Conservation (phyloP, 2,888 invertebrate species). For the Pharmacophagus antenor region DNA sequence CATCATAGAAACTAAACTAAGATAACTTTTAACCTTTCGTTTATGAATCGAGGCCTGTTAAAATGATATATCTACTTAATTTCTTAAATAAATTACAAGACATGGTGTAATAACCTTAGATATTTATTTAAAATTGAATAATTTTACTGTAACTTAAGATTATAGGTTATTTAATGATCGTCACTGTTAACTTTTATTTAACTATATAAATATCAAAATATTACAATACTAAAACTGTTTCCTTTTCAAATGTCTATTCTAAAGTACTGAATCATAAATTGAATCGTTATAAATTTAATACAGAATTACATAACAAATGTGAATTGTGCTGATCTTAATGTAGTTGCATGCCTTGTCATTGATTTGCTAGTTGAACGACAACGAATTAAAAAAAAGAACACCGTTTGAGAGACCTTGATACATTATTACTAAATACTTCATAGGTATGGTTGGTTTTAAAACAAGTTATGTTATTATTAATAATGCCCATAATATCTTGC, state of each 20-base stretch:
- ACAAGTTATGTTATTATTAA: too few species aligned
- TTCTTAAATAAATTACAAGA: neutral
- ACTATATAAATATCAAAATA: too few species aligned
- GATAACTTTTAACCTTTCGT: conserved; percentile 21
- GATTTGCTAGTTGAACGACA: conserved; percentile 13
- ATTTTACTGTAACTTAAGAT: neutral
- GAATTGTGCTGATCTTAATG: neutral
- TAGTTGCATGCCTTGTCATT: conserved; percentile 28
- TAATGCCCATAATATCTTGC: neutral
- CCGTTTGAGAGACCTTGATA: conserved; percentile 15
- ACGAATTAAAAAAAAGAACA: conserved; percentile 11
- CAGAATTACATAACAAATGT: neutral
- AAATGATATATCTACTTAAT: neutral
- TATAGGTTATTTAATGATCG: neutral
- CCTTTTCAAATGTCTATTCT: too few species aligned
- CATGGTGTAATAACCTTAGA: neutral
- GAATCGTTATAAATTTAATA: neutral
- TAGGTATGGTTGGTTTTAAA: too few species aligned
- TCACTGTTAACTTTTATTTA: neutral
- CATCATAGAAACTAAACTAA: neutral
- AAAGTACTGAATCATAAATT: too few species aligned
- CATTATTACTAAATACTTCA: neutral
- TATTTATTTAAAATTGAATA: neutral
- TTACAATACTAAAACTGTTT: too few species aligned
- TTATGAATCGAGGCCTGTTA: neutral